Evolutionary conservation across 2,113 vertebrate species (phyloP).

Genomic region (Thermophis baileyi): DNA sequence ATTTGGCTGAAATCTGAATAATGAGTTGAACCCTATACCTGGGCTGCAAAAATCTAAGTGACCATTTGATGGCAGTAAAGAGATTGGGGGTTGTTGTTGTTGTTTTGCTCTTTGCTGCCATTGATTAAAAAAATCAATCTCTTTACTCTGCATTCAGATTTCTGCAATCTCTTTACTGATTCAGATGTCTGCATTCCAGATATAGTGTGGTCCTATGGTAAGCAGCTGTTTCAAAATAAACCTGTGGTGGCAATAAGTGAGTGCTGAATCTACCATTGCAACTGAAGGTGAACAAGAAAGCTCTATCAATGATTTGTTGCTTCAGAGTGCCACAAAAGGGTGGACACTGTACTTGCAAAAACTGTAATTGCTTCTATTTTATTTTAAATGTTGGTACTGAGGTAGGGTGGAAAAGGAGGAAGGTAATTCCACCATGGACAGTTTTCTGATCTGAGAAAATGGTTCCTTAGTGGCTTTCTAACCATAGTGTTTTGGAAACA

Average conservation of each 20-base stretch:
- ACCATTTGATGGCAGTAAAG: not conserved
- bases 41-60: not conserved
- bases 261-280: not conserved
- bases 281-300: not conserved
- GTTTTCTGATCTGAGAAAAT: not conserved
- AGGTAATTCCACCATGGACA: not conserved
- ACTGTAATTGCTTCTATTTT: not conserved
- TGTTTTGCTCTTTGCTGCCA: not conserved
- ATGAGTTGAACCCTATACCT: not conserved
- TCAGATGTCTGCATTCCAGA: not conserved
- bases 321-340: not conserved
- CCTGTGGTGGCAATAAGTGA: not conserved
- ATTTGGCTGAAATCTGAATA: not conserved
- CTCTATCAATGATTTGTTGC: not conserved
- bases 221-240: not conserved
- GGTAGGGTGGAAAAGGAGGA: not conserved
- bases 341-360: not conserved
- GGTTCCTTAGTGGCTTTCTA: not conserved
- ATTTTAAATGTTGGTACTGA: not conserved
- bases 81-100: not conserved
- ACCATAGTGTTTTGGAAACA: not conserved
- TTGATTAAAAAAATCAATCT: no score
- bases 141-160: not conserved
- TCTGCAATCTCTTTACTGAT: not conserved
- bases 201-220: not conserved